Conservation (phyloP, 2,888 invertebrate genomes). For the Caprella mutica region DNA sequence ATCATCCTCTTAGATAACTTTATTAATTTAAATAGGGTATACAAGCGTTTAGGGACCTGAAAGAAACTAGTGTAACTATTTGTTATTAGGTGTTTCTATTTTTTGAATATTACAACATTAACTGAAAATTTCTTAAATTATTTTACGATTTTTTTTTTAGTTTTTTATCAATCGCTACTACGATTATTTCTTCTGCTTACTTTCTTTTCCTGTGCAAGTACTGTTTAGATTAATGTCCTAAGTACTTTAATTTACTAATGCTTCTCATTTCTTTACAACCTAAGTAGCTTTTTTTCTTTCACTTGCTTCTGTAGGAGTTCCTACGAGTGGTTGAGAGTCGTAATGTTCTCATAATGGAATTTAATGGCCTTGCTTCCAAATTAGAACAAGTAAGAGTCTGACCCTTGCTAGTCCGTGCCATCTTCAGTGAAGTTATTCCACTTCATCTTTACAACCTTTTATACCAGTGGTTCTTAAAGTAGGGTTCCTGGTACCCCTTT, state of each 20-base stretch:
- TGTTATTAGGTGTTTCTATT: neutral
- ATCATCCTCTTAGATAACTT: neutral
- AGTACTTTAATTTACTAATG: neutral
- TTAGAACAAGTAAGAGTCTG: conserved; percentile 59
- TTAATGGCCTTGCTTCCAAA: conserved; percentile 61
- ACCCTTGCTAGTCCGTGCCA: too few species aligned
- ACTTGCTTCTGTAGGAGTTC: conserved; percentile 29
- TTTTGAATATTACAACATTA: neutral
- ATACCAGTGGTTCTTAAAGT: too few species aligned
- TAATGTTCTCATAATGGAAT: conserved; percentile 51
- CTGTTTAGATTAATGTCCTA: neutral
- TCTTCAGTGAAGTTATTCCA: too few species aligned
- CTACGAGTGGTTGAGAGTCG: conserved; percentile 34
- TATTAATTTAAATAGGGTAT: neutral
- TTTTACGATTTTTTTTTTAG: too few species aligned
- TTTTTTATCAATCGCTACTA: too few species aligned
- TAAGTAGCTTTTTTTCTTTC: neutral
- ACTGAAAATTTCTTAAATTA: neutral
- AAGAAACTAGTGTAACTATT: neutral
- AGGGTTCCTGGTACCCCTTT: too few species aligned
- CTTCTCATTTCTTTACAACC: neutral
- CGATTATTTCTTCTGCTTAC: too few species aligned
- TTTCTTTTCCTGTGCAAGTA: too few species aligned
- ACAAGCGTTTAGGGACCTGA: neutral
- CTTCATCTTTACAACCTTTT: too few species aligned